A percentile compares a stretch with the other conserved stretches of the same genome.
phyloP scores from a whole-genome alignment of 2,113 vertebrate species.

The Ptyas mucosa region DNA sequence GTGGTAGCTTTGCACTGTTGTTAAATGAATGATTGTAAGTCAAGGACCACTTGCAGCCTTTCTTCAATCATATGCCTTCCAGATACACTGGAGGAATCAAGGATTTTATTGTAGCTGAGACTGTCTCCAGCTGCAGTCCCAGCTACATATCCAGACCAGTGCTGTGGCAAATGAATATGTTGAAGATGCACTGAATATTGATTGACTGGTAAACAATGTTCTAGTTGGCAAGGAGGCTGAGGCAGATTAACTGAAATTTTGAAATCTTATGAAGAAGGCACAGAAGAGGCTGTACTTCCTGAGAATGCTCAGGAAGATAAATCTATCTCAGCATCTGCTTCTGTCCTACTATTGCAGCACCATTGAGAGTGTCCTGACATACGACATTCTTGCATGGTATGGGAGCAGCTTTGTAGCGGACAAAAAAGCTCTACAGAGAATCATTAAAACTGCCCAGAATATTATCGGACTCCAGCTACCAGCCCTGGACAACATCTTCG shows the following conservation, averaged over 20 bases:
- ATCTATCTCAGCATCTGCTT: too few relatives aligned
- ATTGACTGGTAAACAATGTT: background rate
- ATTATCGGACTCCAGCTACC: too few relatives aligned
- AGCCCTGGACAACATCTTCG: too few relatives aligned
- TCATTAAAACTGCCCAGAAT: too few relatives aligned
- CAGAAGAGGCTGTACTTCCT: too few relatives aligned
- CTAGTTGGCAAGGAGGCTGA: background rate
- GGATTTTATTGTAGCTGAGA: background rate
- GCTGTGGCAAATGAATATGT: background rate
- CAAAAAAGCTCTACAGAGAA: too few relatives aligned
- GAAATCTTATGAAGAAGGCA: too few relatives aligned
- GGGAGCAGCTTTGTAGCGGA: too few relatives aligned
- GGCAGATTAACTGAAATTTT: background rate
- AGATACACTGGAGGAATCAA: background rate
- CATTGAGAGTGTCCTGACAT: too few relatives aligned
- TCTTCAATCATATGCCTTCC: background rate
- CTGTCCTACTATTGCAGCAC: too few relatives aligned
- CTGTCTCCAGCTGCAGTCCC: background rate
- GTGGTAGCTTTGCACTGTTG: background rate
- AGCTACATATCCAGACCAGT: background rate
- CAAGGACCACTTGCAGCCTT: background rate
- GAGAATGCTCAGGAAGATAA: too few relatives aligned
- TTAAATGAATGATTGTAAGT: background rate
- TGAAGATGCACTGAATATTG: background rate
- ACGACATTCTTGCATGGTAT: too few relatives aligned